Evolutionary conservation across 2,113 vertebrate species (phyloP).

Genomic region (Romanogobio albipinnatus): DNA sequence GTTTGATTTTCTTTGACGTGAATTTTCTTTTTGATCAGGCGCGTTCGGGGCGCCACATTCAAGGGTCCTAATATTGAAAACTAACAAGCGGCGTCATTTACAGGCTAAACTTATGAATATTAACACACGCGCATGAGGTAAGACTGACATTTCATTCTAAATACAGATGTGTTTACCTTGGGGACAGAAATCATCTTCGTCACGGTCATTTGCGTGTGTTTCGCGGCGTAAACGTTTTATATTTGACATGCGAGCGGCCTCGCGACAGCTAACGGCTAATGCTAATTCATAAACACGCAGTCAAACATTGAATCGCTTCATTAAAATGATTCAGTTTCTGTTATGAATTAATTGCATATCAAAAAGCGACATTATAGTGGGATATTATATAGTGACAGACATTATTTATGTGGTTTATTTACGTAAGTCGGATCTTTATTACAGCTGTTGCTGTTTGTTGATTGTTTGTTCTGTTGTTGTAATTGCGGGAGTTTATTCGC

Average conservation of each 20-base stretch:
- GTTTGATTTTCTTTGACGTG: neutral
- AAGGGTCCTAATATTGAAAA: slow-evolving; percentile 23
- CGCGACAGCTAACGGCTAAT: slow-evolving; percentile 25
- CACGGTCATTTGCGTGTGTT: neutral
- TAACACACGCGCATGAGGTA: slow-evolving; percentile 29
- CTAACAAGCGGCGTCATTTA: slow-evolving; percentile 13
- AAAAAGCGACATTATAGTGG: neutral
- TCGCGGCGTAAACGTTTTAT: neutral
- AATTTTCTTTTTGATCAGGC: slow-evolving; percentile 17
- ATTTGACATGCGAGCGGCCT: neutral
- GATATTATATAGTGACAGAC: too few species aligned
- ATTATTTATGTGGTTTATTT: neutral
- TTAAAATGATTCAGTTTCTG: neutral
- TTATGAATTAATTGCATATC: neutral
- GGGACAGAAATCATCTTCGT: neutral
- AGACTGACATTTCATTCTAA: neutral
- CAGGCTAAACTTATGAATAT: slow-evolving; percentile 26
- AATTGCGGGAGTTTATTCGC: neutral
- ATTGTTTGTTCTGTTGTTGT: neutral
- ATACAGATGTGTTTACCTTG: neutral
- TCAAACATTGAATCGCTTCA: neutral
- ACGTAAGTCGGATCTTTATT: neutral
- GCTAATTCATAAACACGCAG: slow-evolving; percentile 35
- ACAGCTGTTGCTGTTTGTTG: neutral
- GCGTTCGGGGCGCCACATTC: neutral